Evolutionary conservation across 2,888 invertebrate species (phyloP), one percentile per base, ranked within the genome.

Genomic region (Microctonus hyperodae): DNA sequence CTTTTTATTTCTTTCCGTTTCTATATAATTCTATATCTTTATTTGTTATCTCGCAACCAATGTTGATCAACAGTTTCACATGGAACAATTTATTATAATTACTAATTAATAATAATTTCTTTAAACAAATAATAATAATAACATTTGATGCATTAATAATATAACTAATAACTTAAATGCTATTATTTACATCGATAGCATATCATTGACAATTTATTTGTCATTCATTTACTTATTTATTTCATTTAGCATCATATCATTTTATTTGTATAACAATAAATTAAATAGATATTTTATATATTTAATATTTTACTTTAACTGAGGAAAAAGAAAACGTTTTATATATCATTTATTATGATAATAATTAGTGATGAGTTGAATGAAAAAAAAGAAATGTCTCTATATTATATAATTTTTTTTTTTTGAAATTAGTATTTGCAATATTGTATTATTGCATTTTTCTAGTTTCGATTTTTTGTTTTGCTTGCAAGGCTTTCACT

Each of bases 101-200:
- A 16, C 44, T 16, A 44, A 16, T 44, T 5, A 44, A 16, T n/a
- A 44, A 16, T n/a, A 7, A 13, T 37, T 37, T 37, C n/a, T n/a
- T 37, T 37, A n/a, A 35, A 10, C 35, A 9, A 37, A 37, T 37
- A 37, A 37, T 37, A 37, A n/a, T 37, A 31, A 31, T 31, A 37
- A 6, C n/a, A 37, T n/a, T n/a, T 37, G 4, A 44, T 16, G 44
- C 16, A 44, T 44, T 55, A n/a, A n/a, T n/a, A n/a, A n/a, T n/a
- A n/a, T n/a, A n/a, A 35, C 58, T 51, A 59, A 56, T 48, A 23
- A 53, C 31, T 53, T 58, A 40, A 72, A 70, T 72, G 70, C 69
- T 82, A 82, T 80, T 83, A 82, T 82, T 75, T 82, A 83, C 83
- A 82, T 81, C 79, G 79, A 82, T 79, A 81, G 76, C 77, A 76